Percentiles rank a stretch among this genome's conserved stretches.
Evolutionary conservation across 2,113 vertebrate species (phyloP).

Genomic region (Lampris megalopsis): DNA sequence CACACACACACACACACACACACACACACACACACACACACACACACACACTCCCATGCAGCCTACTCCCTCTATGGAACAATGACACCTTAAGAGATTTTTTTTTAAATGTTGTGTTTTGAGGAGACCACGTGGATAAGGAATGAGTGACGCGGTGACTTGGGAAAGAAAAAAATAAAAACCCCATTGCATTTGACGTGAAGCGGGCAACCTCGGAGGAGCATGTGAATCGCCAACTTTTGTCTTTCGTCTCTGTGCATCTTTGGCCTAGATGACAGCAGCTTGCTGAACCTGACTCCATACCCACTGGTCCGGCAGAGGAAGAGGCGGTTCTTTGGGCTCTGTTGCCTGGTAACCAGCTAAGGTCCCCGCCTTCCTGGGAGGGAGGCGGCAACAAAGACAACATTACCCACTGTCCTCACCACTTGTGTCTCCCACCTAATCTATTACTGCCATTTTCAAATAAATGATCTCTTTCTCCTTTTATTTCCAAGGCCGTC

Average conservation of each 20-base stretch:
- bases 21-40: too few species aligned
- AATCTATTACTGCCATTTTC: slow-evolving; percentile 83
- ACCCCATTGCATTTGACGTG: background rate
- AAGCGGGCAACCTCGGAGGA: background rate
- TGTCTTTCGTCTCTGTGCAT: slow-evolving; percentile 66
- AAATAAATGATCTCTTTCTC: slow-evolving; percentile 79
- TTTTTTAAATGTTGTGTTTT: too few species aligned
- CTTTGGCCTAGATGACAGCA: slow-evolving; percentile 91
- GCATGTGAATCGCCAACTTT: slow-evolving; percentile 16
- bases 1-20: too few species aligned
- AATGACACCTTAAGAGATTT: too few species aligned
- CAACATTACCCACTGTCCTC: slow-evolving; percentile 77
- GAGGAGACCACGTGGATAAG: background rate
- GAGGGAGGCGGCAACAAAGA: slow-evolving; percentile 74
- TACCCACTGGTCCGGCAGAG: slow-evolving; percentile 95
- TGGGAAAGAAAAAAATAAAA: background rate
- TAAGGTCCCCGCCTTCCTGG: slow-evolving; percentile 80
- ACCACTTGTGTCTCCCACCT: slow-evolving; percentile 80
- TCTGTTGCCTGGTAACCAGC: slow-evolving; percentile 96
- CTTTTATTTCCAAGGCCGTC: slow-evolving; percentile 84
- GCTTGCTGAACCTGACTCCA: slow-evolving; percentile 96
- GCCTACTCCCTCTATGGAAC: too few species aligned
- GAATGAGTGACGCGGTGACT: background rate
- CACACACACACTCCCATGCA: too few species aligned
- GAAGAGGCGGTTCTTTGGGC: slow-evolving; percentile 97